Conservation (phyloP, 2,797 vertebrate species). For the Eulemur coronatus region DNA sequence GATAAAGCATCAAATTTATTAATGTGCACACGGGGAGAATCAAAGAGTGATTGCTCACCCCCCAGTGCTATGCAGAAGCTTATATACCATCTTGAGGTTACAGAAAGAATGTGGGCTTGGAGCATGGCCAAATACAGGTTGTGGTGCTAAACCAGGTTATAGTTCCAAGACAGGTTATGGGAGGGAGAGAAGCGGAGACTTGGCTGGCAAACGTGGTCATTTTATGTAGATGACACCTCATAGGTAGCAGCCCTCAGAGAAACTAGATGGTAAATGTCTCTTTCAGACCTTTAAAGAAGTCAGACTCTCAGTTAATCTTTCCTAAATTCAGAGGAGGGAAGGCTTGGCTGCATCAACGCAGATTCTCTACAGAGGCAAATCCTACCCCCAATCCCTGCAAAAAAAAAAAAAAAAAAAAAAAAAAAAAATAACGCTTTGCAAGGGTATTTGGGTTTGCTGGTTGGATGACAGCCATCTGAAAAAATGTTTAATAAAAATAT, state of each 20-base stretch:
- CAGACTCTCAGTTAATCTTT: not conserved
- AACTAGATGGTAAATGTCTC: not conserved
- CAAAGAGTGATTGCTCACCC: not conserved
- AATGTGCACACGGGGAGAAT: not conserved
- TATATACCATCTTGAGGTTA: not conserved
- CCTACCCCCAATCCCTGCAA: too few species aligned
- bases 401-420: too few species aligned
- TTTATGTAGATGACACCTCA: not conserved
- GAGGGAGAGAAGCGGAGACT: not conserved
- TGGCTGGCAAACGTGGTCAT: not conserved
- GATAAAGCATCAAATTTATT: not conserved
- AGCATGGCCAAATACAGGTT: not conserved
- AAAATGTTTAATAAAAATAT: not conserved
- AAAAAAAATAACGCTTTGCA: not conserved
- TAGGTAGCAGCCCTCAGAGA: not conserved
- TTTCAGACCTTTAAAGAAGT: not conserved
- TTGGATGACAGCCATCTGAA: not conserved
- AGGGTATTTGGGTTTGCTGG: not conserved
- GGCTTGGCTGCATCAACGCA: not conserved
- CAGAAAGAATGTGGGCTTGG: not conserved
- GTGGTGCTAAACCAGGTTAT: not conserved
- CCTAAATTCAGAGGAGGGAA: not conserved
- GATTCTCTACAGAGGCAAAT: not conserved
- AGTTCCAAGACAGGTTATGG: not conserved
- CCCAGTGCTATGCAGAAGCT: not conserved